Evolutionary conservation across 2,797 vertebrate genomes (phyloP).

Genomic region (Poecilia velifera): DNA sequence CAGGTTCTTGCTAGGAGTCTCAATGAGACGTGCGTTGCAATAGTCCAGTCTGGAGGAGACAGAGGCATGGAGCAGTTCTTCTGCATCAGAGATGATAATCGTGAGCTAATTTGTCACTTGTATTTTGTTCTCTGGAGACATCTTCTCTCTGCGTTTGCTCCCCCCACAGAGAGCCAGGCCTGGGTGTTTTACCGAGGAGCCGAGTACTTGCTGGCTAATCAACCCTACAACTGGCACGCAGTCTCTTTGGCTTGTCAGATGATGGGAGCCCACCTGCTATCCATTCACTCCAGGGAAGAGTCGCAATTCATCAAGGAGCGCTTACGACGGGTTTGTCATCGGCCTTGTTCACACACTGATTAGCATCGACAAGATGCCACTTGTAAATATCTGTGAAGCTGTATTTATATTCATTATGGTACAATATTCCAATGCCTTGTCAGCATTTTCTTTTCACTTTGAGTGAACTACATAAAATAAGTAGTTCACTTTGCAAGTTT

Average conservation of each 20-base stretch:
- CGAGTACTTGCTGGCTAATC: constrained; percentile 87
- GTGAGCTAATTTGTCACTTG: background rate
- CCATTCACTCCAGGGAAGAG: constrained; percentile 88
- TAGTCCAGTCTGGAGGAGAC: too few relatives aligned
- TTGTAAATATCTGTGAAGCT: background rate
- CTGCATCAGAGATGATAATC: too few relatives aligned
- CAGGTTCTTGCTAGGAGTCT: too few relatives aligned
- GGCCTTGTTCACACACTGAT: background rate
- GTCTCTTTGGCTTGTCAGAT: constrained; percentile 88
- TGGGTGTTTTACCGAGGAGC: constrained; percentile 89
- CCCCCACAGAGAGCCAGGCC: constrained; percentile 77
- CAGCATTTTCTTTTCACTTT: background rate
- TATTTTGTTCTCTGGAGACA: background rate
- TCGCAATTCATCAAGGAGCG: constrained; percentile 87
- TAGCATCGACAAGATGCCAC: background rate
- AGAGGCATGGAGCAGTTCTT: too few relatives aligned
- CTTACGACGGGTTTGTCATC: constrained; percentile 82
- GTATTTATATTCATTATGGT: background rate
- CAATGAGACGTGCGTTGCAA: too few relatives aligned
- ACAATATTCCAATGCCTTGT: background rate
- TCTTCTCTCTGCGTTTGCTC: background rate
- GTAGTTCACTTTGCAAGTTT: background rate
- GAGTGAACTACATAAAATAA: background rate
- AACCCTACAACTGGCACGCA: constrained; percentile 80
- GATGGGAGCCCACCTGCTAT: constrained; percentile 84